Evolutionary conservation across 1,140 invertebrate genomes (phyloP).

Genomic region (Phthorimaea operculella): DNA sequence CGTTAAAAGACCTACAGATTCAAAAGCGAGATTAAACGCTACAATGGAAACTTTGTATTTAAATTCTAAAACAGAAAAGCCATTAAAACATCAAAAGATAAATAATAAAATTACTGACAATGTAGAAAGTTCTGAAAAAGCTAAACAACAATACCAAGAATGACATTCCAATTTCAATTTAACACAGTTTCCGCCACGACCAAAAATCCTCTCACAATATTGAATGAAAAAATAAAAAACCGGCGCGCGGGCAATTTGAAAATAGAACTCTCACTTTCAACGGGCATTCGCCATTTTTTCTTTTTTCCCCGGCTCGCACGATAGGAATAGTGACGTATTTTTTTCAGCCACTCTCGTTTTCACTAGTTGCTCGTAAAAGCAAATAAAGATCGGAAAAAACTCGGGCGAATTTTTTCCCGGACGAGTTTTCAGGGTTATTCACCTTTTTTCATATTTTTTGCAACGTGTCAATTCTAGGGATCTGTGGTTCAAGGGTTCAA

Average conservation of each 20-base stretch:
- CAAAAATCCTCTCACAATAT: constrained; percentile 29
- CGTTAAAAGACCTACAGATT: neutral
- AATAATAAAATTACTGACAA: no score
- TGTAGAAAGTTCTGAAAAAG: neutral
- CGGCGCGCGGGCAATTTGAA: constrained; percentile 48
- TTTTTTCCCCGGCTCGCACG: constrained; percentile 46
- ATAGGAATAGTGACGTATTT: constrained; percentile 65
- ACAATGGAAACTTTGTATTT: no score
- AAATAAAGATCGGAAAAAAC: constrained; percentile 62
- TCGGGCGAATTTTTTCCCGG: constrained; percentile 43
- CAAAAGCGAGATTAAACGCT: neutral
- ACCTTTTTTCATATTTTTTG: constrained; percentile 46
- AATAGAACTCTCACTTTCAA: constrained; percentile 57
- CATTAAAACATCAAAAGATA: no score
- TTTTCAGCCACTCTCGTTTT: constrained; percentile 55
- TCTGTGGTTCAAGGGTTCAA: no score
- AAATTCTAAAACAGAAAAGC: no score
- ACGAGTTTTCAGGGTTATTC: constrained; percentile 44
- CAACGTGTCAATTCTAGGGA: constrained; percentile 21
- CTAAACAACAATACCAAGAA: neutral
- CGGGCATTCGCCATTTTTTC: constrained; percentile 43
- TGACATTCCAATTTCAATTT: neutral
- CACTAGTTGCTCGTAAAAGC: constrained; percentile 57
- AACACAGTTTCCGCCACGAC: constrained; percentile 15
- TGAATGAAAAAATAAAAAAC: constrained; percentile 28